Conservation (phyloP, 2,797 vertebrate species). For the Myotis vivesi region DNA sequence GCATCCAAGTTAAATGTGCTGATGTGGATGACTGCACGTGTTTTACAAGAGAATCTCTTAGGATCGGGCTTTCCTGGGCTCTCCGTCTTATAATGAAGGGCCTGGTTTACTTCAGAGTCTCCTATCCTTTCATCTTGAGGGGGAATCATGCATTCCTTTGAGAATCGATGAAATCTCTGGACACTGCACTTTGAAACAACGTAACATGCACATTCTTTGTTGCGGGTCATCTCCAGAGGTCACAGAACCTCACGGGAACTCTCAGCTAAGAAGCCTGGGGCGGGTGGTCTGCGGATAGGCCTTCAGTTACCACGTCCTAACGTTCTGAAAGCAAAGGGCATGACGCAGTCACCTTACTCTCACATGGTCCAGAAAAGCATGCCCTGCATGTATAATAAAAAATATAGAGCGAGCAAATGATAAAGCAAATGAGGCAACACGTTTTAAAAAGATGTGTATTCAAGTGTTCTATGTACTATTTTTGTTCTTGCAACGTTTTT, state of each 20-base stretch:
- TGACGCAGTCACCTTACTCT: background rate
- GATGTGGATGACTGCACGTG: rapidly evolving
- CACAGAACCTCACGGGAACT: background rate
- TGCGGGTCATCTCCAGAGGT: background rate
- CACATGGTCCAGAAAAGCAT: background rate
- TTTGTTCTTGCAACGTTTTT: background rate
- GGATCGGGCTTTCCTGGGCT: background rate
- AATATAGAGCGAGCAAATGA: background rate
- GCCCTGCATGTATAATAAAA: background rate
- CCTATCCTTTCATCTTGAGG: background rate
- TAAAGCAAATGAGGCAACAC: background rate
- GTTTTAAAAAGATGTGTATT: background rate
- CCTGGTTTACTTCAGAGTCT: background rate
- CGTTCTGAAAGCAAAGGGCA: background rate
- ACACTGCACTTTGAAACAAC: background rate
- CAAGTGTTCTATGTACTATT: background rate
- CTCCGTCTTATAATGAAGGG: background rate
- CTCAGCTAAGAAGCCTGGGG: background rate
- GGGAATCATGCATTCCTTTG: background rate
- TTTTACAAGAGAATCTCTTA: background rate
- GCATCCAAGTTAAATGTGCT: background rate
- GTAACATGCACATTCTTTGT: background rate
- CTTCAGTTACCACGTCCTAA: background rate
- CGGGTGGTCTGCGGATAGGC: background rate
- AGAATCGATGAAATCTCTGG: background rate